Percentiles rank a stretch among this genome's conserved stretches.
Conservation (phyloP, 2,113 vertebrate genomes). For the Xenopus borealis region DNA sequence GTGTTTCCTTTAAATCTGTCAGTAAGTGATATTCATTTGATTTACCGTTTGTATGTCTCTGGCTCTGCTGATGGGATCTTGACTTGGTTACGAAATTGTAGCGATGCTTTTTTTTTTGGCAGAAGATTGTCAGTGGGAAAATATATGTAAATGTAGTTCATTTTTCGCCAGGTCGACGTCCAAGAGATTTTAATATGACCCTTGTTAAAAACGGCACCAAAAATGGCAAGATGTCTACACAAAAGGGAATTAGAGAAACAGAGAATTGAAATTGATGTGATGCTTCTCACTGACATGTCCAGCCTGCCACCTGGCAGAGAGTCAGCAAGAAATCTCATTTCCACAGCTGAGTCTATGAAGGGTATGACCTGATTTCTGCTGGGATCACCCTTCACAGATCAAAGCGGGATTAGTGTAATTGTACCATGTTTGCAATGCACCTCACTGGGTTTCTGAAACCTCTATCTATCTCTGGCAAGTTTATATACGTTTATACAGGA, state of each 20-base stretch:
- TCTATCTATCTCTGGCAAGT: too few relatives aligned
- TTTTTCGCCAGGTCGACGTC: too few relatives aligned
- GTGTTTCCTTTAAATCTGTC: too few relatives aligned
- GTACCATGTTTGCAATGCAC: slow-evolving; percentile 35
- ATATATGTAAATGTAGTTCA: too few relatives aligned
- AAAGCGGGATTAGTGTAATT: slow-evolving; percentile 40
- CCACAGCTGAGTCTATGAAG: slow-evolving; percentile 21
- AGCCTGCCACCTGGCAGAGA: slow-evolving; percentile 47
- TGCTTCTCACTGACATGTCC: slow-evolving; percentile 23
- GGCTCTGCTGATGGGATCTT: too few relatives aligned
- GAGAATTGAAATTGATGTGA: slow-evolving; percentile 21
- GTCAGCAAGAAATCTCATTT: slow-evolving; percentile 12
- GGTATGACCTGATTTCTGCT: slow-evolving; percentile 34
- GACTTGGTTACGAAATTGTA: too few relatives aligned
- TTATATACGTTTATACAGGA: too few relatives aligned
- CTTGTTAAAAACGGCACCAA: background rate
- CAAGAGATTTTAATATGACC: slow-evolving; percentile 16
- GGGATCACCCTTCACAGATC: slow-evolving; percentile 37
- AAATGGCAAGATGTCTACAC: slow-evolving; percentile 17
- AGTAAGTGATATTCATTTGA: too few relatives aligned
- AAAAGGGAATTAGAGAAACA: background rate
- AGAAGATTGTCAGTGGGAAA: too few relatives aligned
- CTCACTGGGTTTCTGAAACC: background rate
- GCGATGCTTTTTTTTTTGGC: too few relatives aligned
- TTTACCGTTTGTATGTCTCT: too few relatives aligned